Conservation (phyloP, 2,888 invertebrate species). For the Didymodactylos carnosus region DNA sequence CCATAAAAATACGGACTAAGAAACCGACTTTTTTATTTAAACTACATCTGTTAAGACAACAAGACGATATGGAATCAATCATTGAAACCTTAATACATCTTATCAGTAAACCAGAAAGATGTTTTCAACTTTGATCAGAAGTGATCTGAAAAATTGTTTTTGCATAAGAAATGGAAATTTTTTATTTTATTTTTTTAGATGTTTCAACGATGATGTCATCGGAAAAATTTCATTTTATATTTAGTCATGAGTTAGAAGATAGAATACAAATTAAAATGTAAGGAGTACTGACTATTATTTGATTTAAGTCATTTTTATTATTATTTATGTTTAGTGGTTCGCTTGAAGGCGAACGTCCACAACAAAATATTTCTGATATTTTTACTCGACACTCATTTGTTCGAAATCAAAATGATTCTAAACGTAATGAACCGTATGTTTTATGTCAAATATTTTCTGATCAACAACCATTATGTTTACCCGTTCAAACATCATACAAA, state of each 20-base stretch:
- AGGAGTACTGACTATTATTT: background rate
- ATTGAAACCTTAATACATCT: too few relatives aligned
- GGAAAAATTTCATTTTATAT: background rate
- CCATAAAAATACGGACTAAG: too few relatives aligned
- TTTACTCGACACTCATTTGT: conserved; percentile 60
- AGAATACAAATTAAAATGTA: background rate
- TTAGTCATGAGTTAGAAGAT: background rate
- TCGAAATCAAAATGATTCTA: conserved; percentile 69
- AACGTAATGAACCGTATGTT: conserved; percentile 68
- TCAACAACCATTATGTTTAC: conserved; percentile 58
- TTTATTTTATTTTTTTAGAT: background rate
- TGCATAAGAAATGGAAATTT: too few relatives aligned
- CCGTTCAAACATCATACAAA: conserved; percentile 72
- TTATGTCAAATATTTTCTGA: conserved; percentile 62
- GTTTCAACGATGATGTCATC: background rate
- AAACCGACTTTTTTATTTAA: too few relatives aligned
- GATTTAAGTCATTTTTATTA: background rate
- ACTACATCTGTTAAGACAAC: too few relatives aligned
- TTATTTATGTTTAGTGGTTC: conserved; percentile 49
- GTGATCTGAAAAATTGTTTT: too few relatives aligned
- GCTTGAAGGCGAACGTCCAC: conserved; percentile 65
- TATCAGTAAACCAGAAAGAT: too few relatives aligned
- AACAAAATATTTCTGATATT: conserved; percentile 67
- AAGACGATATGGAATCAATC: too few relatives aligned
- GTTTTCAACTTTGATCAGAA: too few relatives aligned